Conservation (phyloP, 1,140 invertebrate genomes). For the Drosophila cardini region DNA sequence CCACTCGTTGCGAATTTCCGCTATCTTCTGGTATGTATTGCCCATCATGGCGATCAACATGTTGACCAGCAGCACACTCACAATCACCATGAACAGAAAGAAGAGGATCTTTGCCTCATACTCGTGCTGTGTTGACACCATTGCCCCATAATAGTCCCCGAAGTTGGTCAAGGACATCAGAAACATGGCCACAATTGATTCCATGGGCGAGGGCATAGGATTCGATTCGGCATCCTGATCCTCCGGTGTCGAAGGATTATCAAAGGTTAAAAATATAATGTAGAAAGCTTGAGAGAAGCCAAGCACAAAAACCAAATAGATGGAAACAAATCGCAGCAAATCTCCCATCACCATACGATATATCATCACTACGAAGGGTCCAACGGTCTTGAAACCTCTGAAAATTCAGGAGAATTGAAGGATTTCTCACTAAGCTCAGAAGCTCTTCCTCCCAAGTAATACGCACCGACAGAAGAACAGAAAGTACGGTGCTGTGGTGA, state of each 20-base stretch:
- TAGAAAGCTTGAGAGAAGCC: constrained; percentile 99
- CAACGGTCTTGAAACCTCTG: constrained; percentile 98
- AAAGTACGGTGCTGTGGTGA: constrained; percentile 98
- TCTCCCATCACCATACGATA: constrained; percentile 99
- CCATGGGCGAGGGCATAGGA: constrained; percentile 94
- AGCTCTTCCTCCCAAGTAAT: background rate
- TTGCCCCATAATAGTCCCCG: constrained; percentile 95
- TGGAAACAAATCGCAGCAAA: constrained; percentile 96
- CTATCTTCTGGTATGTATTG: constrained; percentile 99
- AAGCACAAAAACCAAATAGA: constrained; percentile 98
- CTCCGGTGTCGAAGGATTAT: constrained; percentile 88
- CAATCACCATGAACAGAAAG: constrained; percentile 98
- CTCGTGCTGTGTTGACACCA: constrained; percentile 94
- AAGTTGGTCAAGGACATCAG: constrained; percentile 99
- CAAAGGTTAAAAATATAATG: constrained; percentile 95
- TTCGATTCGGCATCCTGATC: constrained; percentile 91
- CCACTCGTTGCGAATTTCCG: constrained; percentile 98
- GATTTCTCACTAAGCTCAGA: background rate
- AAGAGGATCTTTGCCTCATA: constrained; percentile 95
- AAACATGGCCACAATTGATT: constrained; percentile 98
- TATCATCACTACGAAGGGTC: constrained; percentile 99
- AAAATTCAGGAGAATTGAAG: constrained; percentile 36
- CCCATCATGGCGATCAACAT: constrained; percentile 99
- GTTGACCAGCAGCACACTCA: constrained; percentile 97
- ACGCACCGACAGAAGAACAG: constrained; percentile 97